Percentiles rank a stretch among this genome's conserved stretches.
These are phyloP conservation scores for Tricholaema leucomelas DNA, from an alignment of 2,113 vertebrate species.

Conservation along the genomic window DNA sequence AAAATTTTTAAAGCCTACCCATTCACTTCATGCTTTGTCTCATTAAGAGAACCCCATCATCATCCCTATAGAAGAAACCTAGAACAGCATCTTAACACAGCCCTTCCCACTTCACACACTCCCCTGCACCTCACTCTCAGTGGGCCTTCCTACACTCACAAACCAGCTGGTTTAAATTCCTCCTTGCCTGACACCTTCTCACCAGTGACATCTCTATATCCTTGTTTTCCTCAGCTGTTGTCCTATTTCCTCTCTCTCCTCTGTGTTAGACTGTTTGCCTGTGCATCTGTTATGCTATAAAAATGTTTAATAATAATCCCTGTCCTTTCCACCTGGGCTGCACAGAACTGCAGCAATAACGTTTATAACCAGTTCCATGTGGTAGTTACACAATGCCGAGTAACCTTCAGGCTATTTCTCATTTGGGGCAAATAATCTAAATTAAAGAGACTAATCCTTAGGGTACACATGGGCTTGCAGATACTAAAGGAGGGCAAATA, in stretches of 20 bases:
- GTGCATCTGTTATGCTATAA: conserved; percentile 33
- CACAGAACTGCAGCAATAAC: not conserved
- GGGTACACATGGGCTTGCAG: not conserved
- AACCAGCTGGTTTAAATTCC: not conserved
- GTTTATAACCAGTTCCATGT: conserved; percentile 29
- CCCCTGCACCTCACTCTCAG: not conserved
- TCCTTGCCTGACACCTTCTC: not conserved
- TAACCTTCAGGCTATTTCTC: conserved; percentile 40
- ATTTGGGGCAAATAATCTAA: conserved; percentile 34
- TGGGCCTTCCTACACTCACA: not conserved
- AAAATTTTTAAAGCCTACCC: not conserved
- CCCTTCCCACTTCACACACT: not conserved
- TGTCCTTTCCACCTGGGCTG: conserved; percentile 45
- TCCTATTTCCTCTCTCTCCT: not conserved
- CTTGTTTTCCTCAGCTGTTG: not conserved
- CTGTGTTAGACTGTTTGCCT: not conserved
- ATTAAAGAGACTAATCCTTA: conserved; percentile 55
- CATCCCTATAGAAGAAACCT: not conserved
- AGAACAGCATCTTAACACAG: not conserved
- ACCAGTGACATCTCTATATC: not conserved
- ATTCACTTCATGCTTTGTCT: not conserved
- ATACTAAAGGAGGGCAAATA: conserved; percentile 25
- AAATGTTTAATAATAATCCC: conserved; percentile 15
- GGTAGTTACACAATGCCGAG: not conserved
- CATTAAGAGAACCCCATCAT: not conserved